phyloP scores from a whole-genome alignment of 2,797 vertebrate species.

The Paramormyrops hopkinsi region DNA sequence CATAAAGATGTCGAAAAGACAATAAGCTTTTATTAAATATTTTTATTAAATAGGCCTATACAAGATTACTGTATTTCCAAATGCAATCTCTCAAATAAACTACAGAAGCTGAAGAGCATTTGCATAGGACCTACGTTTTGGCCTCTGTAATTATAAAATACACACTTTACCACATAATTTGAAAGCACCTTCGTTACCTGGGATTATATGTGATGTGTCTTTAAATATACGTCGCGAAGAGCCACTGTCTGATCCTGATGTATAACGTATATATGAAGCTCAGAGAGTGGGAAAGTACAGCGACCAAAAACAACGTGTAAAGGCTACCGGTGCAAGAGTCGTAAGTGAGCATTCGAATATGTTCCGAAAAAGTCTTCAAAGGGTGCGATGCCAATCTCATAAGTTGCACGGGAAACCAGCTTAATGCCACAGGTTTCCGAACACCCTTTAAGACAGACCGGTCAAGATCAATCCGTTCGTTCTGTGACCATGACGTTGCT shows the following conservation, averaged over 20 bases:
- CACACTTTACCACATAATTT: not conserved
- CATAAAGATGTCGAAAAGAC: not conserved
- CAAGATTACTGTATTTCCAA: not conserved
- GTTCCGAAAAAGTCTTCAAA: not conserved
- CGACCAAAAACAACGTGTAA: not conserved
- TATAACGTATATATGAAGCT: not conserved
- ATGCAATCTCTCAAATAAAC: not conserved
- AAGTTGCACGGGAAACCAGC: not conserved
- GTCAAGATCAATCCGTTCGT: not conserved
- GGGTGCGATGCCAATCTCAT: not conserved
- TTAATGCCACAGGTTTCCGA: not conserved
- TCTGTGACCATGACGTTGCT: not conserved
- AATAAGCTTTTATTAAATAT: not conserved
- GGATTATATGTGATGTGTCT: not conserved
- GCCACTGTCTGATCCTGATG: not conserved
- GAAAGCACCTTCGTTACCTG: constrained; percentile 1
- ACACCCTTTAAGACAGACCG: not conserved
- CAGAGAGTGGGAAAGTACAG: not conserved
- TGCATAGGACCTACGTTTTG: not conserved
- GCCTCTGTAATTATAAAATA: not conserved
- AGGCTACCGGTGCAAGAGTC: not conserved
- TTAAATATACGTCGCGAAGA: not conserved
- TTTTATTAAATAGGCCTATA: not conserved
- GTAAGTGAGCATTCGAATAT: not conserved
- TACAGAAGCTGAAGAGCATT: not conserved